Evolutionary conservation across 2,888 invertebrate species (phyloP).

Genomic region (Exocentrus adspersus): DNA sequence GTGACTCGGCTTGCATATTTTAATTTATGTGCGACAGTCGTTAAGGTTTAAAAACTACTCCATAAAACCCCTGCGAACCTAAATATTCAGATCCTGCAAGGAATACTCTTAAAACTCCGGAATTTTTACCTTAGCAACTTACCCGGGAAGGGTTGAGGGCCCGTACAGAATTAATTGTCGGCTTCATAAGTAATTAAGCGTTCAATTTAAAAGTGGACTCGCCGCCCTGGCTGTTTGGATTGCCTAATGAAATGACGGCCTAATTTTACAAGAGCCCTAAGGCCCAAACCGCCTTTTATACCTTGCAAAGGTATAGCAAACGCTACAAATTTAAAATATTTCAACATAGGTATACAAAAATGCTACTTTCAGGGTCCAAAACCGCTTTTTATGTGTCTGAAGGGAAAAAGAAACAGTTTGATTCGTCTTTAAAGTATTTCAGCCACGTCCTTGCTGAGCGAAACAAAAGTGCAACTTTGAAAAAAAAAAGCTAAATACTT

Average conservation of each 20-base stretch:
- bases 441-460: no score
- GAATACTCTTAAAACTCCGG: constrained; percentile 24
- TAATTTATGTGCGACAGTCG: constrained; percentile 14
- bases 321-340: no score
- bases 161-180: constrained; percentile 24
- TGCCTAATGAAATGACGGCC: constrained; percentile 8
- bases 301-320: no score
- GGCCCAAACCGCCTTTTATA: no score
- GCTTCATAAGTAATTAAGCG: constrained; percentile 28
- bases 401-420: no score
- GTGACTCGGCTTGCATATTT: constrained; percentile 27
- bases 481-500: neutral
- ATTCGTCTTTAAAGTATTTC: no score
- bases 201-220: constrained; percentile 25
- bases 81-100: no score
- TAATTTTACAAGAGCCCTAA: neutral
- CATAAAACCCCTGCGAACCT: no score
- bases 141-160: constrained; percentile 20
- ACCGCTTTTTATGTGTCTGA: no score
- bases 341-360: no score
- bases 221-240: constrained; percentile 17
- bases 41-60: no score
- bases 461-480: neutral
- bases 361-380: no score
- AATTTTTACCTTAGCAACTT: constrained; percentile 27